These are phyloP conservation scores for Acanthosepion lycidas DNA, from an alignment of 2,888 invertebrate genomes.

Conservation along the genomic window DNA sequence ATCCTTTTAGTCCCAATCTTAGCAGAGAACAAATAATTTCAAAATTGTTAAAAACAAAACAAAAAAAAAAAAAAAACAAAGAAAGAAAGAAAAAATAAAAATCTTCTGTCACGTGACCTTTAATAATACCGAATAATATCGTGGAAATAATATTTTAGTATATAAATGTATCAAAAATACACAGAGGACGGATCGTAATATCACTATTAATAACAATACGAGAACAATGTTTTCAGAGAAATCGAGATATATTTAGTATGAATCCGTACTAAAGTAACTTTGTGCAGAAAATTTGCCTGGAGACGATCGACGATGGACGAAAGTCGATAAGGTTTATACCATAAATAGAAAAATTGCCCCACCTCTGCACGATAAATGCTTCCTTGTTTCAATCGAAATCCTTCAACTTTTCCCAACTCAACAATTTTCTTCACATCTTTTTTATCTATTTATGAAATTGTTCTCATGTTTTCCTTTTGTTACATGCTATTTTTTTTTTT, in stretches of 20 bases:
- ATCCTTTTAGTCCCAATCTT: too few species aligned
- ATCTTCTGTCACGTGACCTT: too few species aligned
- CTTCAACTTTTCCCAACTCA: neutral
- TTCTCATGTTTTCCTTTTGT: neutral
- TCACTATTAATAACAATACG: too few species aligned
- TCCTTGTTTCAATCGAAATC: neutral
- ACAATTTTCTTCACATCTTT: neutral
- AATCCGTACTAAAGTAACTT: neutral
- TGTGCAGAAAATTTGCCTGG: neutral
- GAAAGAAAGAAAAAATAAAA: too few species aligned
- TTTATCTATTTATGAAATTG: neutral
- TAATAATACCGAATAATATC: too few species aligned
- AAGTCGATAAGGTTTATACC: neutral
- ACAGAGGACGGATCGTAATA: too few species aligned
- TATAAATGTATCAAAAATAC: too few species aligned
- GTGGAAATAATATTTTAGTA: too few species aligned
- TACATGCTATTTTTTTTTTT: neutral
- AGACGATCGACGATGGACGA: neutral
- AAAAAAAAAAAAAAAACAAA: too few species aligned
- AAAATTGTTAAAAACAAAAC: too few species aligned
- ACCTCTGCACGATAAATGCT: neutral
- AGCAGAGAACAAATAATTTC: too few species aligned
- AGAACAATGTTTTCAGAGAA: too few species aligned
- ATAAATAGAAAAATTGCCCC: neutral
- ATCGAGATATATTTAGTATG: neutral